Conservation (phyloP, 2,113 vertebrate species). For the Lagopus muta region DNA sequence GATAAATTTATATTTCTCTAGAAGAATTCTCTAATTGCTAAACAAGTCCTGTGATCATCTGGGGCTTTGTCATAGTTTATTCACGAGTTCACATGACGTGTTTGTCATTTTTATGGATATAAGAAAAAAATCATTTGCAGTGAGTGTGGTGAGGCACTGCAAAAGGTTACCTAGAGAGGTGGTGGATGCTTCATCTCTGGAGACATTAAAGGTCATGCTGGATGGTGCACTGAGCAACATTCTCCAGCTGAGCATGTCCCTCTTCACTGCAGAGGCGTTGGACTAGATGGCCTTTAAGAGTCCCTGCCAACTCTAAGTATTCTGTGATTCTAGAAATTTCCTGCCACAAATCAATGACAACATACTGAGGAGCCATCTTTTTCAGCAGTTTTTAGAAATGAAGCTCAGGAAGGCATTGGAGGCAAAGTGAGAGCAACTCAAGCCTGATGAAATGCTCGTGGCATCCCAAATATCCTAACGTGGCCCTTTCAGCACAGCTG, state of each 20-base stretch:
- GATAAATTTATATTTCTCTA: neutral
- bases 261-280: no score
- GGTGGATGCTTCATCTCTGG: no score
- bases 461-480: neutral
- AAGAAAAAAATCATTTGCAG: no score
- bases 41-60: neutral
- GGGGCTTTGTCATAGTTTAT: neutral
- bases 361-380: neutral
- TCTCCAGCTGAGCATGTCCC: no score
- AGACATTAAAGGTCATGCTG: no score
- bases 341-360: neutral
- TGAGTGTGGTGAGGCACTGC: no score
- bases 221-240: no score
- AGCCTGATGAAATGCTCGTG: accelerated
- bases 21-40: neutral
- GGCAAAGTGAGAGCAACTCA: neutral
- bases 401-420: neutral
- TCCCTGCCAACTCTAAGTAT: no score
- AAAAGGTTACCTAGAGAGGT: no score
- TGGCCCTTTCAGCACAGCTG: neutral
- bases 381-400: neutral
- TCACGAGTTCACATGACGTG: neutral
- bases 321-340: neutral
- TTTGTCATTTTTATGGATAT: neutral
- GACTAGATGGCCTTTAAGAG: no score